These are phyloP conservation scores for Pseudopleuronectes americanus DNA, from an alignment of 2,797 vertebrate species.

Conservation along the genomic window DNA sequence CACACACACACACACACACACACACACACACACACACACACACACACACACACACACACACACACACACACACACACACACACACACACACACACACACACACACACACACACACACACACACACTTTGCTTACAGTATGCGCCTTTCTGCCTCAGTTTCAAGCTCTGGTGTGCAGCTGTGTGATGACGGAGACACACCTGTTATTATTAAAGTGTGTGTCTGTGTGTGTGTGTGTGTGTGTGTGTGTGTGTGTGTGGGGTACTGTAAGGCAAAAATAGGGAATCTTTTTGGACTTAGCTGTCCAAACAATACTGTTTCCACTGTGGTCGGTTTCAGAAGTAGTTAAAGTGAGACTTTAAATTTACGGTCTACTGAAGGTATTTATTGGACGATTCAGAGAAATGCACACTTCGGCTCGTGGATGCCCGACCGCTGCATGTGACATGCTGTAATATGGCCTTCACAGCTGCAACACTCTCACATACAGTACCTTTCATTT, in stretches of 20 bases:
- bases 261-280: slow-evolving; percentile 20
- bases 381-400: slow-evolving; percentile 49
- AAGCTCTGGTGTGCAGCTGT: slow-evolving; percentile 75
- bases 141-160: too few species aligned
- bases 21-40: slow-evolving; percentile 2
- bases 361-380: slow-evolving; percentile 36
- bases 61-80: too few species aligned
- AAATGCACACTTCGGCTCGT: slow-evolving; percentile 33
- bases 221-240: slow-evolving; percentile 9
- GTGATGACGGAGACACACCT: slow-evolving; percentile 71
- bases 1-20: neutral
- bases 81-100: neutral
- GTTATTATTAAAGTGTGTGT: slow-evolving; percentile 60
- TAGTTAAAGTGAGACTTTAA: slow-evolving; percentile 48
- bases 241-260: slow-evolving; percentile 32
- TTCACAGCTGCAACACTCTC: slow-evolving; percentile 40
- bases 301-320: slow-evolving; percentile 35
- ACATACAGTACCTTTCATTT: slow-evolving; percentile 36
- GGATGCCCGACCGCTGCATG: slow-evolving; percentile 32
- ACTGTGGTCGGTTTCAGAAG: slow-evolving; percentile 46
- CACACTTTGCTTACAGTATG: slow-evolving; percentile 6
- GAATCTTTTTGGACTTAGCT: slow-evolving; percentile 33
- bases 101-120: slow-evolving; percentile 5
- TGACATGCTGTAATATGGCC: slow-evolving; percentile 54
- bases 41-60: too few species aligned